Conservation (phyloP, 2,113 vertebrate species). For the Calidris pygmaea region DNA sequence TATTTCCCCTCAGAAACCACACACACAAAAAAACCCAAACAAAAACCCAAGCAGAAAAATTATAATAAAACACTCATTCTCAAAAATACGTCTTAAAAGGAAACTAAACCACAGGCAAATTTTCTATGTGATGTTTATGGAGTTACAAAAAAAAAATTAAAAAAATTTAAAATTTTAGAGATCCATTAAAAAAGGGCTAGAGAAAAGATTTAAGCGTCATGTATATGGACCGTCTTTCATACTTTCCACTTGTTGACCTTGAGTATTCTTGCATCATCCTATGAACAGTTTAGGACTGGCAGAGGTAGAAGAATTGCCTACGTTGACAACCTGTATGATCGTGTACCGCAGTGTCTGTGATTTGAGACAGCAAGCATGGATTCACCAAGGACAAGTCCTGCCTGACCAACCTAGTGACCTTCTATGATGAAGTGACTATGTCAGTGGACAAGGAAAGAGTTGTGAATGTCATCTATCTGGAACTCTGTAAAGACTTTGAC, state of each 20-base stretch:
- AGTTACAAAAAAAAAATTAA: background rate
- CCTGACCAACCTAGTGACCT: background rate
- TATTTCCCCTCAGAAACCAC: background rate
- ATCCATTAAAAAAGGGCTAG: background rate
- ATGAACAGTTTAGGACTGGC: background rate
- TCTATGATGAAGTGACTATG: background rate
- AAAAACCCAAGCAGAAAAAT: background rate
- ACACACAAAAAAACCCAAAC: background rate
- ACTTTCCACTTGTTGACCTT: background rate
- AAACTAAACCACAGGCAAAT: background rate
- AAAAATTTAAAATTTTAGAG: background rate
- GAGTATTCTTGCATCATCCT: background rate
- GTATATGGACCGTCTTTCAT: background rate
- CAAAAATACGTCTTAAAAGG: background rate
- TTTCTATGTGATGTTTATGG: background rate
- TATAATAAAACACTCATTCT: background rate
- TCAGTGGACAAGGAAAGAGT: background rate
- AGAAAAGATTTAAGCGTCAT: background rate
- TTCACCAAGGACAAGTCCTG: background rate
- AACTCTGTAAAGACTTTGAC: background rate
- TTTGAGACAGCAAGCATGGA: background rate
- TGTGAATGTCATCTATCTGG: background rate
- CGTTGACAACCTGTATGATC: background rate
- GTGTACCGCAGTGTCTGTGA: background rate
- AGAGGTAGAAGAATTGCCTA: background rate